phyloP scores from a whole-genome alignment of 2,888 invertebrate species.

The Pyralis farinalis region DNA sequence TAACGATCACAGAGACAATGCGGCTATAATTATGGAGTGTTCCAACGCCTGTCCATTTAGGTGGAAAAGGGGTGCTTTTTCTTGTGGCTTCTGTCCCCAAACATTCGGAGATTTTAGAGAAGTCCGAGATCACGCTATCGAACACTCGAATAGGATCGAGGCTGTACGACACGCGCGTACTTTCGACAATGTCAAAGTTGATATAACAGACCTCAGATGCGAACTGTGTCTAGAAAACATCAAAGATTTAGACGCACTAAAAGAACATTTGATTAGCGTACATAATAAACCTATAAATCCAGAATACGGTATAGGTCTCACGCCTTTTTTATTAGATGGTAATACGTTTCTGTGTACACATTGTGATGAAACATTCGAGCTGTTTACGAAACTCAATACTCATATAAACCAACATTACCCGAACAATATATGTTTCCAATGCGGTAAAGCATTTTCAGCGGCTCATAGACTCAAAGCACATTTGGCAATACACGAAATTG shows the following conservation, averaged over 20 bases:
- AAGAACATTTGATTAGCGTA: conserved; percentile 44
- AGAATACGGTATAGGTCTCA: conserved; percentile 48
- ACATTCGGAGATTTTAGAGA: conserved; percentile 52
- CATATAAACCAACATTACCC: conserved; percentile 67
- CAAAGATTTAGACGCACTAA: conserved; percentile 39
- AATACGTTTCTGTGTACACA: conserved; percentile 46
- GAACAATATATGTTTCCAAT: conserved; percentile 60
- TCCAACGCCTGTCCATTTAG: conserved; percentile 67
- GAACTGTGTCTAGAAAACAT: conserved; percentile 42
- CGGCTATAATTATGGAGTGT: conserved; percentile 57
- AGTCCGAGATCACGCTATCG: conserved; percentile 41
- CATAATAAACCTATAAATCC: conserved; percentile 49
- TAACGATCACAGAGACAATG: conserved; percentile 68
- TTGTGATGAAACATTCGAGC: conserved; percentile 48
- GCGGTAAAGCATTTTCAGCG: conserved; percentile 60
- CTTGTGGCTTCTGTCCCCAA: conserved; percentile 54
- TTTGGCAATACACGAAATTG: conserved; percentile 41
- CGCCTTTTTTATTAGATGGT: conserved; percentile 45
- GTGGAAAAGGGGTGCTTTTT: conserved; percentile 58
- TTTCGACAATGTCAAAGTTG: conserved; percentile 51
- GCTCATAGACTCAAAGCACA: conserved; percentile 52
- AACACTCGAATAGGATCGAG: conserved; percentile 49
- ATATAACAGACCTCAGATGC: conserved; percentile 53
- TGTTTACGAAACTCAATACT: conserved; percentile 57
- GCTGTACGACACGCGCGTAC: conserved; percentile 40